Base-by-base conservation (phyloP, 1,140 invertebrate genomes). In the Megalonaias nervosa region DNA sequence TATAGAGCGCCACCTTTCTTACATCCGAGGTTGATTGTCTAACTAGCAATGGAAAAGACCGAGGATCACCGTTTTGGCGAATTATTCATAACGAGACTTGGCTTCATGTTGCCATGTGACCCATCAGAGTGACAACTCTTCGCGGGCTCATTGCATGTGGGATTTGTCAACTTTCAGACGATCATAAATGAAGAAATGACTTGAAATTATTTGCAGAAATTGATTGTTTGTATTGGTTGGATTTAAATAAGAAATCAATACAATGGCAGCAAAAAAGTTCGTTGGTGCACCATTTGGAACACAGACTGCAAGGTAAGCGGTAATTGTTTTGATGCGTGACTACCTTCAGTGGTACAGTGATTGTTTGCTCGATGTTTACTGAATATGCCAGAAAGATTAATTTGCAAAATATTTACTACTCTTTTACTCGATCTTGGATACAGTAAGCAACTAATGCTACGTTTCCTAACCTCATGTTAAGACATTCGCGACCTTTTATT, bases 261-360 rank as follows among this genome's bases (percentile, higher is more conserved):
- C 67, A 71, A 87, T 86, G 86, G 82, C 81, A 21, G 84, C 85
- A 59, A 89, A 89, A 71, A 89, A 88, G 70, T 89, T 79, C 74
- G 77, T 64, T 67, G 88, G 88, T 64, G 86, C 87, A 59, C 88
- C 88, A 15, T 89, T 89, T 82, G 88, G 88, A 55, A 85, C 84
- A 38, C 88, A 89, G 77, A 88, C 84, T 19, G 85, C 87, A 55
- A 86, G 88, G 88, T 89, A 80, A 82, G 79, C 55, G 19, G 31
- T n/a, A 26, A 19, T 74, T 68, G 0, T 13, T 48, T 11, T 6
- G 38, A 48, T 48, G 38, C 38, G 15, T 14, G 64, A 19, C 16
- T 60, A 23, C 38, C 23, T 19, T 21, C 16, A 56, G 61, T 21
- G 14, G n/a, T 23, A 38, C 59, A 16, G 31, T 9, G 56, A 59